phyloP scores from a whole-genome alignment of 2,888 invertebrate genomes.

The Corythucha ciliata region DNA sequence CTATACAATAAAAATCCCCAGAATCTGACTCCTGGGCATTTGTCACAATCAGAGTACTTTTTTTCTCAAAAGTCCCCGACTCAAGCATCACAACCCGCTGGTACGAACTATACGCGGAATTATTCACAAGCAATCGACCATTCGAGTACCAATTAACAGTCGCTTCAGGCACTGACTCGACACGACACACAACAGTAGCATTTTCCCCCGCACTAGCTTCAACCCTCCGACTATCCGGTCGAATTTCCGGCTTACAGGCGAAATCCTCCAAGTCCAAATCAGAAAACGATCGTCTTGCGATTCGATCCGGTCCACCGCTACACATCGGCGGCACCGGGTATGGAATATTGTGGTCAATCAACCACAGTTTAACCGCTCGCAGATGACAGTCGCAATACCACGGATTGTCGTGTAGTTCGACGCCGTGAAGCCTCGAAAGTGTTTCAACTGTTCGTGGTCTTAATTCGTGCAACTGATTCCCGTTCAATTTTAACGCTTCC shows the following conservation, averaged over 20 bases:
- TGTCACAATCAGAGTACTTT: conserved; percentile 64
- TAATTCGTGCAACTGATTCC: conserved; percentile 70
- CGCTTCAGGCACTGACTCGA: conserved; percentile 71
- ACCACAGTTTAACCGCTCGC: conserved; percentile 66
- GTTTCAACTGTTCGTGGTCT: conserved; percentile 62
- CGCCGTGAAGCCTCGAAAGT: conserved; percentile 64
- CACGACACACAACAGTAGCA: conserved; percentile 71
- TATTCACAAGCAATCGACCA: conserved; percentile 65
- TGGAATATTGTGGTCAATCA: conserved; percentile 66
- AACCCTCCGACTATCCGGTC: conserved; percentile 64
- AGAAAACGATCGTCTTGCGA: conserved; percentile 59
- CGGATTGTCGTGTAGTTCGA: conserved; percentile 75
- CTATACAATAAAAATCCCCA: conserved; percentile 78
- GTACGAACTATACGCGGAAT: conserved; percentile 66
- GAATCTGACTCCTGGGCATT: conserved; percentile 76
- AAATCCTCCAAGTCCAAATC: conserved; percentile 59
- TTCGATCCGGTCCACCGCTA: conserved; percentile 57
- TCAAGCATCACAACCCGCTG: conserved; percentile 68
- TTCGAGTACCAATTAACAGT: conserved; percentile 81
- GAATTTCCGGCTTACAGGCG: conserved; percentile 70
- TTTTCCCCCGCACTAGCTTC: conserved; percentile 75
- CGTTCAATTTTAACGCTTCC: conserved; percentile 69
- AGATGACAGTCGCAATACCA: conserved; percentile 84
- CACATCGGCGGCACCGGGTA: conserved; percentile 71
- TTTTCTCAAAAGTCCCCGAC: conserved; percentile 65